Percentiles rank a stretch among this genome's conserved stretches.
Evolutionary conservation across 2,113 vertebrate genomes (phyloP).

Genomic region (Jaculus jaculus): DNA sequence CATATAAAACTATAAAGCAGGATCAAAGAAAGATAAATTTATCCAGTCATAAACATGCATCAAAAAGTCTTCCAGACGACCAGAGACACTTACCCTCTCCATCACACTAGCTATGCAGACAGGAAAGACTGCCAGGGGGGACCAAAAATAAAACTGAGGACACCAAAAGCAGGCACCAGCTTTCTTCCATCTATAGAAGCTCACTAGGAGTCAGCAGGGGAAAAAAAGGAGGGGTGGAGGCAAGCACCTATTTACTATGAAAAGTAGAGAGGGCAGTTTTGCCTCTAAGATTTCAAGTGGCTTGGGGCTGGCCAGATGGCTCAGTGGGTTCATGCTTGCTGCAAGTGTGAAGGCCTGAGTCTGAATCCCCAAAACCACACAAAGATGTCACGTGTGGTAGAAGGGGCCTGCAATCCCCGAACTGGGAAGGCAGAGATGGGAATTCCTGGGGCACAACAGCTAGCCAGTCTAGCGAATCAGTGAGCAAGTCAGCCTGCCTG

Average conservation of each 20-base stretch:
- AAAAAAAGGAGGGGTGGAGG: not conserved
- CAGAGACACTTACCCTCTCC: constrained; percentile 40
- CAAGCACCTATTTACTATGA: constrained; percentile 44
- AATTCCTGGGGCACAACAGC: too few relatives aligned
- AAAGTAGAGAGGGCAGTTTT: constrained; percentile 19
- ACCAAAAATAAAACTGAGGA: constrained; percentile 76
- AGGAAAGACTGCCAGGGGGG: constrained; percentile 31
- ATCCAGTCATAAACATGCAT: not conserved
- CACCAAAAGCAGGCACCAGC: constrained; percentile 48
- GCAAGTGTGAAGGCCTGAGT: not conserved
- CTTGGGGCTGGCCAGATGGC: not conserved
- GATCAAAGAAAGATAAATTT: not conserved
- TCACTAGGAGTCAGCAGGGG: not conserved
- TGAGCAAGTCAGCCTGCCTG: too few relatives aligned
- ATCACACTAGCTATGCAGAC: not conserved
- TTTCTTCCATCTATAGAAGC: constrained; percentile 69
- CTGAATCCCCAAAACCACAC: too few relatives aligned
- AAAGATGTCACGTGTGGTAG: too few relatives aligned
- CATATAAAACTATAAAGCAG: not conserved
- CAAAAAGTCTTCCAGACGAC: not conserved
- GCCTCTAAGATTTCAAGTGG: constrained; percentile 2
- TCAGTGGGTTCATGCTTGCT: too few relatives aligned
- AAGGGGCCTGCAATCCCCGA: too few relatives aligned
- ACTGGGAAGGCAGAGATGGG: too few relatives aligned
- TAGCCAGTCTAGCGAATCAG: too few relatives aligned